Evolutionary conservation across 2,113 vertebrate genomes (phyloP), one percentile per base, ranked within the genome.

Genomic region (Chauna torquata): DNA sequence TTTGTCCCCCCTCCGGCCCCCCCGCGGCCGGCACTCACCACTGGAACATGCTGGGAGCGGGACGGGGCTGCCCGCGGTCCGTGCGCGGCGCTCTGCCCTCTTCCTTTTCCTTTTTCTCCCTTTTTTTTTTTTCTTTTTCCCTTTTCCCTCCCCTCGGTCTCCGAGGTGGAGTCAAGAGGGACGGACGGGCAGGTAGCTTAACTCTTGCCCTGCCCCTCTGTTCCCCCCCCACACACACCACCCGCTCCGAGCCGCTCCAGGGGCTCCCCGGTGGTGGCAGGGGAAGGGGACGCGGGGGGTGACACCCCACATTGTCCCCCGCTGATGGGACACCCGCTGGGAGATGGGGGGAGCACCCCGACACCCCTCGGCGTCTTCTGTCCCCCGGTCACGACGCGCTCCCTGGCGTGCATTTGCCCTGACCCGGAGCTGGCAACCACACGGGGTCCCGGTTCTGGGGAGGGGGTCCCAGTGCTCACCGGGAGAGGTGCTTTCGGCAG

Each of bases 31-130:
- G 52, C 62, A 98, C 98, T 98, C 93, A 98, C 98, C 98, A 97
- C 93, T 95, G 97, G 79, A 97, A 98, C 98, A 98, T 98, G 98
- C 94, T 97, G 94, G 91, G 91, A 95, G 59, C 52, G 91, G 86
- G 88, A 87, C 74, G 64, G 64, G 84, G 69, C 95, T 94, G 94
- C 82, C 90, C 65, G 47, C 45, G 50, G 75, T 82, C 90, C 80
- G 85, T 96, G 88, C 96, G 89, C 97, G 82, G 72, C 88, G 65
- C 82, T 77, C 52, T 92, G 65, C 69, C 47, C 72, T 91, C 77
- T 77, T 87, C 82, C 81, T 93, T 64, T 40, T 92, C 79, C 68
- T 94, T 80, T 3, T 59, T 44, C 62, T 23, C 40, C 88, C 9
- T 80, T 27, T n/a, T 18, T 30, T 20, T 27, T 32, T 17, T 5